phyloP scores from a whole-genome alignment of 2,797 vertebrate species.

The Myotis pilosus region DNA sequence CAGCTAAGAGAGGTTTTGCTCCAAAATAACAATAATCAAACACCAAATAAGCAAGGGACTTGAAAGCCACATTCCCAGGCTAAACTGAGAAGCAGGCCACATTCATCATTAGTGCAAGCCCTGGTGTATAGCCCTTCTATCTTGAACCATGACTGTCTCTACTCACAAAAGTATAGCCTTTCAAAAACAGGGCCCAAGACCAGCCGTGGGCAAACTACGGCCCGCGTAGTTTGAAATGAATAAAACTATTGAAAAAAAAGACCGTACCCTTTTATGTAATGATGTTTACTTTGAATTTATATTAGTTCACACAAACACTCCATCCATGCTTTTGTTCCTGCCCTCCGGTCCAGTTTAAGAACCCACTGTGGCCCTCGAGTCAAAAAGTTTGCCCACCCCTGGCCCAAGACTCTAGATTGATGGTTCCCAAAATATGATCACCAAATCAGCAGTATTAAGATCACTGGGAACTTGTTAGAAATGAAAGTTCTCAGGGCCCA shows the following conservation, averaged over 20 bases:
- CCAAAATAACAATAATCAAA: background rate
- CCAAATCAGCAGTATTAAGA: background rate
- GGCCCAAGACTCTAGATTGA: background rate
- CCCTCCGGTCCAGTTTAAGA: too few relatives aligned
- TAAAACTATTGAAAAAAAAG: too few relatives aligned
- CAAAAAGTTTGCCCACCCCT: too few relatives aligned
- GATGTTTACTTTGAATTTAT: too few relatives aligned
- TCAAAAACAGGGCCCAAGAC: background rate
- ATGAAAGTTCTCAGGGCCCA: background rate
- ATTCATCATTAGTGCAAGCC: background rate
- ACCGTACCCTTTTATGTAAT: too few relatives aligned
- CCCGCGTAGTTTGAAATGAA: too few relatives aligned
- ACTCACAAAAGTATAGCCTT: background rate
- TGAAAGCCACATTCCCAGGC: background rate
- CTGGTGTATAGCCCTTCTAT: background rate
- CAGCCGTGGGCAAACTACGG: too few relatives aligned
- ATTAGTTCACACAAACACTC: too few relatives aligned
- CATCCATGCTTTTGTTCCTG: too few relatives aligned
- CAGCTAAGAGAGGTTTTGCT: background rate
- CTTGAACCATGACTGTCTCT: background rate
- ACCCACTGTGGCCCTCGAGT: too few relatives aligned
- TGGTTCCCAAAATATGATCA: background rate
- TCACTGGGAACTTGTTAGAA: background rate
- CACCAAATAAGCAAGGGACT: background rate
- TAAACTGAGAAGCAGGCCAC: background rate